These are phyloP conservation scores for Eurois occulta DNA, from an alignment of 2,888 invertebrate species.

Conservation along the genomic window DNA sequence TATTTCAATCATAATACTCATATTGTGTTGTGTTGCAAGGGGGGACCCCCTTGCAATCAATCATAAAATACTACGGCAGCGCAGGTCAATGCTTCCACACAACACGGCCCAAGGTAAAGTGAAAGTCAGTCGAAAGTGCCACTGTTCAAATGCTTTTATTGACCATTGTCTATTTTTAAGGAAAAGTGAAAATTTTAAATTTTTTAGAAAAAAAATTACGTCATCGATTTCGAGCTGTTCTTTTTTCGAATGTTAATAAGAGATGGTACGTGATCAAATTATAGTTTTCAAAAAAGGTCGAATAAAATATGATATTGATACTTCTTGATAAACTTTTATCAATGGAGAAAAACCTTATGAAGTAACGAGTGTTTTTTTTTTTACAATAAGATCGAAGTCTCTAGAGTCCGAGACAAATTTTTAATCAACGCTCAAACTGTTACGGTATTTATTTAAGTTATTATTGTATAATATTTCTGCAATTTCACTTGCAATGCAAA, in stretches of 20 bases:
- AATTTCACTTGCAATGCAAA: conserved; percentile 23
- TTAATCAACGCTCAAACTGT: conserved; percentile 32
- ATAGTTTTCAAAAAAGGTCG: neutral
- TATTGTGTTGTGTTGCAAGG: conserved; percentile 38
- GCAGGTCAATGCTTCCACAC: conserved; percentile 77
- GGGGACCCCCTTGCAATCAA: conserved; percentile 43
- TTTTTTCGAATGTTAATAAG: neutral
- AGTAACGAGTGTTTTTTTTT: neutral
- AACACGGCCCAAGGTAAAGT: conserved; percentile 80
- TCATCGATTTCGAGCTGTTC: conserved; percentile 11
- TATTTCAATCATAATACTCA: conserved; percentile 13
- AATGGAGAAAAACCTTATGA: conserved; percentile 3
- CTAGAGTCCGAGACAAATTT: conserved; percentile 42
- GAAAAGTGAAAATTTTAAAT: conserved; percentile 50
- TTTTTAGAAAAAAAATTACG: conserved; percentile 1
- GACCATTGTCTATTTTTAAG: conserved; percentile 60
- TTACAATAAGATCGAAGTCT: neutral
- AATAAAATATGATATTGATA: neutral
- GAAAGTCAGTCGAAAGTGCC: conserved; percentile 85
- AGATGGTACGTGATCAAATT: neutral
- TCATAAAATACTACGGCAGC: conserved; percentile 39
- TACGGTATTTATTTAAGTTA: conserved; percentile 41
- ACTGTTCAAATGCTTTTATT: conserved; percentile 69
- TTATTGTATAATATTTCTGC: conserved; percentile 45
- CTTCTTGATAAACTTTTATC: neutral